Base-by-base conservation (phyloP, 1,140 invertebrate species). In the Zophobas atratus region DNA sequence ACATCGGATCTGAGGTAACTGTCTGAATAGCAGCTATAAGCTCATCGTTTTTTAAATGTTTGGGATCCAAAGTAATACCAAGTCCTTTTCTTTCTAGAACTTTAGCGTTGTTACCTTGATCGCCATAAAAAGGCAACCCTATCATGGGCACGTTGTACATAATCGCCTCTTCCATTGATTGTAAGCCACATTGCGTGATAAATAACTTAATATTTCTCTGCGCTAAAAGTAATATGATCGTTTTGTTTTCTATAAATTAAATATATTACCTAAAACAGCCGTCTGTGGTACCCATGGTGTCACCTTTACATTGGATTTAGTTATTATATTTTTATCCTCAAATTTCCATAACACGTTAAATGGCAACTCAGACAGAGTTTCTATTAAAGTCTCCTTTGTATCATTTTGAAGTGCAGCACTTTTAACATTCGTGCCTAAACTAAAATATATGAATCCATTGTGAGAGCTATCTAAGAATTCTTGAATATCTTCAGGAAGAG, bases 201-300 rank as follows among this genome's bases (percentile, higher is more conserved):
- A 90, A 90, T 0, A 81, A 55, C 77, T 83, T 85, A 0, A 85
- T 76, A 78, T 87, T 85, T 46, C 77, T 79, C 81, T 90, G 88
- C 5, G 79, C 87, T 88, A 55, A 33, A 81, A 79, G 60, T 91
- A 87, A 49, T 91, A 85, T 51, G 86, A 81, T 6, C 86, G 71
- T 1, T 35, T 74, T 74, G 20, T 20, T 20, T 20, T 20, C 20
- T 20, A 43, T 70, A 46, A 43, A 41, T 70, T 39, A 70, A 55
- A 8, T 57, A 35, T 56, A 60, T 51, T 81, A 84, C 81, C 55
- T 60, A 83, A 76, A 78, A 84, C 76, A 46, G 79, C 81, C 55
- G 79, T 80, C 80, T 94, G 92, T 0, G 91, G 92, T 33, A 92
- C 81, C 92, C 92, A 93, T 76, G 89, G 89, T 1, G 88, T 84